Conservation (phyloP, 1,140 invertebrate species). For the Monochamus saltuarius region DNA sequence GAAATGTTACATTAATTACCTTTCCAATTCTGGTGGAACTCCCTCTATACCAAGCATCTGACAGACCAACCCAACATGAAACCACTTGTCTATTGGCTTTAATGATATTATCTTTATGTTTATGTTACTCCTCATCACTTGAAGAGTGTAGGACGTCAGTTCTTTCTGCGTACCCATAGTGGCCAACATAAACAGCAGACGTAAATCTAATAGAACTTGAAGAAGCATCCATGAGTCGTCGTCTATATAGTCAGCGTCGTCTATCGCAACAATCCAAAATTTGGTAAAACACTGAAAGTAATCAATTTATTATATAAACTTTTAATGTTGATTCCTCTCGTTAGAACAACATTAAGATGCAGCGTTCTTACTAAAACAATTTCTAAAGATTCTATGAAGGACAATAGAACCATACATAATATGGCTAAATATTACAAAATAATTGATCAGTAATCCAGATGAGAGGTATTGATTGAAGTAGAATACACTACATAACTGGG, state of each 20-base stretch:
- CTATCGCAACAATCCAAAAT: conserved; percentile 56
- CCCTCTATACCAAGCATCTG: conserved; percentile 62
- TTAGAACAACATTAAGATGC: too few relatives aligned
- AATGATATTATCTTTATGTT: conserved; percentile 44
- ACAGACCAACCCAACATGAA: conserved; percentile 61
- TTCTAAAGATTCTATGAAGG: too few relatives aligned
- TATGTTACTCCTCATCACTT: conserved; percentile 38
- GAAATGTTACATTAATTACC: conserved; percentile 52
- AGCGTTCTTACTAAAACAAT: too few relatives aligned
- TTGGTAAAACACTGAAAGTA: neutral
- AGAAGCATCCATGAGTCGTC: conserved; percentile 57
- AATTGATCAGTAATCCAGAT: too few relatives aligned
- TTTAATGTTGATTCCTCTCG: too few relatives aligned
- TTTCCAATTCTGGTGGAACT: conserved; percentile 63
- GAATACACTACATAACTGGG: too few relatives aligned
- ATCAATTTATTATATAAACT: too few relatives aligned
- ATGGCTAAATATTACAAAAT: too few relatives aligned
- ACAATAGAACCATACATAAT: too few relatives aligned
- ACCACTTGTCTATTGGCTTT: conserved; percentile 55
- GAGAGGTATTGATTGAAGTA: too few relatives aligned
- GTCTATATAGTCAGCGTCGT: conserved; percentile 58
- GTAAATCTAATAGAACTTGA: conserved; percentile 42
- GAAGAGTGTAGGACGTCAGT: conserved; percentile 20
- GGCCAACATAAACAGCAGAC: conserved; percentile 34
- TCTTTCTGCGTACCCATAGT: conserved; percentile 36